Conservation (phyloP, 2,113 vertebrate genomes). For the Uria lomvia region DNA sequence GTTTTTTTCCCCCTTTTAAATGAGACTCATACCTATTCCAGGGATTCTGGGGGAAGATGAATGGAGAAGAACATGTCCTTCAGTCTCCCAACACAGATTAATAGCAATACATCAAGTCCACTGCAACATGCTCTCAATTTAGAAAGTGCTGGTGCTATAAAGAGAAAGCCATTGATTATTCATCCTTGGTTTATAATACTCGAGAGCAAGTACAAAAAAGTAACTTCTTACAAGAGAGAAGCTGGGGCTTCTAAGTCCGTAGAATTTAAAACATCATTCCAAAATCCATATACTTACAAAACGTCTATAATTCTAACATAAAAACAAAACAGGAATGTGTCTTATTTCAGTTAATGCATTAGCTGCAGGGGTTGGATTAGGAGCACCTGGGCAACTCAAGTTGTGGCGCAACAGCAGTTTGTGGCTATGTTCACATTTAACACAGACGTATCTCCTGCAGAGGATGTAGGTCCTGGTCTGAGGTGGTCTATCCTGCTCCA, state of each 20-base stretch:
- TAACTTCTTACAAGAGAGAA: background rate
- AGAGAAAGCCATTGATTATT: slow-evolving; percentile 59
- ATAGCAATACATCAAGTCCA: slow-evolving; percentile 47
- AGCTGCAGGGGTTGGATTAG: background rate
- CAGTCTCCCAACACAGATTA: slow-evolving; percentile 38
- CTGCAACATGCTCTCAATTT: slow-evolving; percentile 45
- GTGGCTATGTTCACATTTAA: background rate
- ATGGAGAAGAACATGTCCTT: slow-evolving; percentile 28
- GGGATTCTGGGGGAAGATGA: slow-evolving; percentile 27
- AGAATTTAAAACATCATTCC: background rate
- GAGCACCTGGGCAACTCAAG: background rate
- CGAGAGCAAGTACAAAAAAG: background rate
- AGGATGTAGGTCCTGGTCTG: background rate
- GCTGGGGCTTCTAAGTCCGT: background rate
- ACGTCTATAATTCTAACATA: background rate
- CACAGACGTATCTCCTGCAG: background rate
- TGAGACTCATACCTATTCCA: slow-evolving; percentile 11
- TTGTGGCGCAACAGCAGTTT: background rate
- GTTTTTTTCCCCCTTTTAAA: background rate
- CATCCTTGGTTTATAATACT: slow-evolving; percentile 8
- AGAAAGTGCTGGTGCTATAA: slow-evolving; percentile 56
- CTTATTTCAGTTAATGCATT: background rate
- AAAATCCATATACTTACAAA: background rate
- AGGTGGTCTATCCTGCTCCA: background rate
- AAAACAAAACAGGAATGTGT: background rate